Base-by-base conservation (phyloP, 2,888 invertebrate genomes). In the Netelia inedita region DNA sequence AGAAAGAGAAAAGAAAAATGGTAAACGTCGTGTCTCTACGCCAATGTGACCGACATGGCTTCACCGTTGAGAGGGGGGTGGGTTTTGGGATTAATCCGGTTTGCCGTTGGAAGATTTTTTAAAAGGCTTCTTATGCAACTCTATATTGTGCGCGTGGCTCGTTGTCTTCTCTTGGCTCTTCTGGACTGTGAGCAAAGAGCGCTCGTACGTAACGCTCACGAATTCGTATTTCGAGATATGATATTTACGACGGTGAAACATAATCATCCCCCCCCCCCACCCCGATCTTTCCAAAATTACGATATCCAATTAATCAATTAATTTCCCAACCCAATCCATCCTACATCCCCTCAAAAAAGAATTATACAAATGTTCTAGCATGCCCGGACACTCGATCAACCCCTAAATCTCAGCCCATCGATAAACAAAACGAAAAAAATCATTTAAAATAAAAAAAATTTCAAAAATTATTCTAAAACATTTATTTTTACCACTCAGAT, bases 1-100 rank as follows among this genome's bases (percentile, higher is more conserved):
- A 11, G n/a, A 35, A n/a, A 43, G 43, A 59, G 23, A 35, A 23
- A 65, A 43, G 78, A 81, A 46, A 46, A 53, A 21, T 55, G 46
- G 72, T 69, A 75, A 83, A 78, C 79, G 78, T 65, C 14, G 21
- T 86, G 85, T 84, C 88, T 89, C 89, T 90, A 92, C 92, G 92
- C 92, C 91, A 92, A 91, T 91, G 92, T 90, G 86, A 90, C 89
- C 89, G 89, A 86, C 91, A 91, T 89, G 93, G 93, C 93, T 93
- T 93, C 93, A 87, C 87, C 89, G 66, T 57, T 23, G 57, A 55
- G 73, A 28, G 28, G 5, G 83, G 88, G 89, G 90, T 86, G 90
- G 91, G 88, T 89, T 91, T 89, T 88, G 89, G 91, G 91, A 93
- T 93, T 93, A 93, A 93, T 93, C 93, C 92, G 92, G 92, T 93